Evolutionary conservation across 2,797 vertebrate genomes (phyloP).

Genomic region (Aeoliscus strigatus): DNA sequence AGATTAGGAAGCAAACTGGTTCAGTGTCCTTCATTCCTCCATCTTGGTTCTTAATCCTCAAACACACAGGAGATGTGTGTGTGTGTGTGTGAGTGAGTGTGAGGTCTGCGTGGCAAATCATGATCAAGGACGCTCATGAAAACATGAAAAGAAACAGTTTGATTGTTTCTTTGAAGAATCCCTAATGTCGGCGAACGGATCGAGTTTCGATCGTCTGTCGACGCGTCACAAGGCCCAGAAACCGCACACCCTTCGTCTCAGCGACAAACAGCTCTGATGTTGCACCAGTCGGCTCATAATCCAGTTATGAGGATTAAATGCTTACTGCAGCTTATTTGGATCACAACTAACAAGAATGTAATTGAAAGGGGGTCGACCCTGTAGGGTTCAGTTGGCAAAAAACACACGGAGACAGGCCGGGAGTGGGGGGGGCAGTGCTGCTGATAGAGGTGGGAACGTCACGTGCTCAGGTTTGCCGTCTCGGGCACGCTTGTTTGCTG

Average conservation of each 20-base stretch:
- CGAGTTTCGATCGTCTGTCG: constrained; percentile 28
- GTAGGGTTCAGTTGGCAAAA: constrained; percentile 48
- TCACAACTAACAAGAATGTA: constrained; percentile 70
- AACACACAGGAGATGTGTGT: constrained; percentile 8
- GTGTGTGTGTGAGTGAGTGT: constrained; percentile 3
- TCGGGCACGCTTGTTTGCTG: no score
- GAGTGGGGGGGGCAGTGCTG: constrained; percentile 50
- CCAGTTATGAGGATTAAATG: constrained; percentile 74
- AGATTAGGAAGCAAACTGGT: constrained; percentile 10
- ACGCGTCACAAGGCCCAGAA: constrained; percentile 27
- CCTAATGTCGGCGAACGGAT: constrained; percentile 10
- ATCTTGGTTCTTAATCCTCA: constrained; percentile 44
- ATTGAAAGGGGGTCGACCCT: constrained; percentile 72
- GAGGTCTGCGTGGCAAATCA: constrained; percentile 24
- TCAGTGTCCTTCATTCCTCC: constrained; percentile 38
- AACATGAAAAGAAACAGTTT: constrained; percentile 22
- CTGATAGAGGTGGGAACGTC: constrained; percentile 59
- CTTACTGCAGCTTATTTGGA: constrained; percentile 73
- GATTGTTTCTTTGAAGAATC: background rate
- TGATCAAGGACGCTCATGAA: constrained; percentile 39
- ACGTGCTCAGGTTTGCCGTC: constrained; percentile 33
- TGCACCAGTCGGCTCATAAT: constrained; percentile 66
- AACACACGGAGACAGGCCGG: constrained; percentile 47
- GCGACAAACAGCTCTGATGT: constrained; percentile 51
- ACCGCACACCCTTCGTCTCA: constrained; percentile 49